A percentile compares a stretch with the other conserved stretches of the same genome.
Conservation (phyloP, 2,113 vertebrate genomes). For the Mormyrus lacerda region DNA sequence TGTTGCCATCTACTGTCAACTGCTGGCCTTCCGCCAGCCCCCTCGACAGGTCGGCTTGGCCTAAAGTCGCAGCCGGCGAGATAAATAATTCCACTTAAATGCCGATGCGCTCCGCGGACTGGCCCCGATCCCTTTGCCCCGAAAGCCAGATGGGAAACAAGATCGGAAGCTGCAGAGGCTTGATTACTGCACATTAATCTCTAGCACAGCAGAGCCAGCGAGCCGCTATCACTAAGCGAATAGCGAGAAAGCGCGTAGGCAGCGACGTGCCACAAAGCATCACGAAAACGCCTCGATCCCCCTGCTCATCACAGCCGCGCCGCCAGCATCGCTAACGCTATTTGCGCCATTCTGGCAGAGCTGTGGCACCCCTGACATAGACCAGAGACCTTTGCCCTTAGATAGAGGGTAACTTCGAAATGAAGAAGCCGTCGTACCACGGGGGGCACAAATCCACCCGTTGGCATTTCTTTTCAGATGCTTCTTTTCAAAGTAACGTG, state of each 20-base stretch:
- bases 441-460: too few relatives aligned
- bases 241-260: neutral
- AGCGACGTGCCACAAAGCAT: neutral
- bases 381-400: neutral
- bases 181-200: neutral
- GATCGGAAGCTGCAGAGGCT: neutral
- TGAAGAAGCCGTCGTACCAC: neutral
- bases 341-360: neutral
- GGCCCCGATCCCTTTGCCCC: neutral
- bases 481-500: neutral
- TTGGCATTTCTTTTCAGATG: neutral
- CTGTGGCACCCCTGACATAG: neutral
- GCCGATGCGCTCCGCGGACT: neutral
- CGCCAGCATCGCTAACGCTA: neutral
- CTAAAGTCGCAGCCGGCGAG: neutral
- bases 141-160: neutral
- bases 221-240: neutral
- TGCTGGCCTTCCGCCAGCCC: neutral
- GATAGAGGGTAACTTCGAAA: neutral
- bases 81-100: neutral
- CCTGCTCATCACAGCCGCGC: neutral
- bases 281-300: neutral
- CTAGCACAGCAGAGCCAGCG: neutral
- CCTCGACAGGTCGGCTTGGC: neutral
- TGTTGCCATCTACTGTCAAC: neutral